These are phyloP conservation scores for Trichogramma pretiosum DNA, from an alignment of 1,140 invertebrate genomes.

Conservation along the genomic window DNA sequence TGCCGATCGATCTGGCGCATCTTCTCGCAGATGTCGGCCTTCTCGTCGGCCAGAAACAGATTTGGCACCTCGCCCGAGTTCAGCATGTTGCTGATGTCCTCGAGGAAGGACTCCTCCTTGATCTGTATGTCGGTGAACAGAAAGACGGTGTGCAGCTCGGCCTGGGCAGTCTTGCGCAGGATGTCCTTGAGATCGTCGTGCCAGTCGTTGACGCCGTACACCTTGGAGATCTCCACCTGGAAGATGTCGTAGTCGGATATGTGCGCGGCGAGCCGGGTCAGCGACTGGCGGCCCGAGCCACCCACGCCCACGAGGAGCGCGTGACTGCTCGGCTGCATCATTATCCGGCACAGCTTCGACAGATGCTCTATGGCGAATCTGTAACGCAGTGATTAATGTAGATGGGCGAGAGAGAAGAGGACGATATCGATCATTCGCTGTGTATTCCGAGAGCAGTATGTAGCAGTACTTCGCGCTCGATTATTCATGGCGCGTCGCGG, in stretches of 20 bases:
- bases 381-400: too few relatives aligned
- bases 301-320: conserved; percentile 76
- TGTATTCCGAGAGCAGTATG: not conserved
- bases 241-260: conserved; percentile 69
- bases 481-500: too few relatives aligned
- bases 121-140: conserved; percentile 78
- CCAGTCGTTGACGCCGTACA: conserved; percentile 68
- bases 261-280: conserved; percentile 65
- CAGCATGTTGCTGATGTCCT: conserved; percentile 79
- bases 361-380: conserved; percentile 92
- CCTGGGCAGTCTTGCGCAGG: conserved; percentile 63
- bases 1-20: conserved; percentile 62
- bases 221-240: conserved; percentile 69
- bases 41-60: conserved; percentile 72
- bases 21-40: conserved; percentile 55
- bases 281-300: conserved; percentile 76
- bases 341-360: conserved; percentile 79
- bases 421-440: not conserved
- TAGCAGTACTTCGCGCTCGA: not conserved
- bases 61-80: conserved; percentile 78
- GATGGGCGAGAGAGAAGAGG: too few relatives aligned
- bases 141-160: conserved; percentile 66
- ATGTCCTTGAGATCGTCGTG: conserved; percentile 73
- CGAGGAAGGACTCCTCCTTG: conserved; percentile 71
- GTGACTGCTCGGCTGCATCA: conserved; percentile 72